Conservation (phyloP, 2,888 invertebrate genomes). For the Coenonympha arcania region DNA sequence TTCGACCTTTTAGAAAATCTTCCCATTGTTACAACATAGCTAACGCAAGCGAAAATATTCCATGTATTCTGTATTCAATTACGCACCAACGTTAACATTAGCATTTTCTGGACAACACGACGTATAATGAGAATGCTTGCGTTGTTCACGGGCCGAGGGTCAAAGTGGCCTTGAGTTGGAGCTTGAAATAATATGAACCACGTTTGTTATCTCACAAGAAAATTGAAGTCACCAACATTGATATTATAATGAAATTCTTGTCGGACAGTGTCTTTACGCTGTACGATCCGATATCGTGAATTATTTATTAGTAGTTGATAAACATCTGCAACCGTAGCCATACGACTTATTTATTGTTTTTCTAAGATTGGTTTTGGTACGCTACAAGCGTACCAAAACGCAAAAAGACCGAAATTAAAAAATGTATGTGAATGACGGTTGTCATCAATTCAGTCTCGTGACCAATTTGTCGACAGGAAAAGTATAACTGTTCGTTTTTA, state of each 20-base stretch:
- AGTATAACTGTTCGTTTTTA: too few relatives aligned
- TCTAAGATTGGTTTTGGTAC: too few relatives aligned
- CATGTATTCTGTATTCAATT: constrained; percentile 1
- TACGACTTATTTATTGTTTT: too few relatives aligned
- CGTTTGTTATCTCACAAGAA: constrained; percentile 59
- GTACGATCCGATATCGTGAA: not conserved
- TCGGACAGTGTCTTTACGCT: constrained; percentile 29
- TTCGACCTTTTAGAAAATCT: not conserved
- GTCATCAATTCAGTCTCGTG: too few relatives aligned
- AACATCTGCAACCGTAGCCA: too few relatives aligned
- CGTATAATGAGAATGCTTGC: constrained; percentile 59
- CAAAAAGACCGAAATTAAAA: too few relatives aligned
- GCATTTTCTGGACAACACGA: constrained; percentile 43
- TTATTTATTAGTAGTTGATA: not conserved
- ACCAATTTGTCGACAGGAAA: too few relatives aligned
- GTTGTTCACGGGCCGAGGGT: constrained; percentile 62
- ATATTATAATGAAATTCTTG: constrained; percentile 68
- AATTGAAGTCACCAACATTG: constrained; percentile 63
- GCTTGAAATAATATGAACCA: constrained; percentile 58
- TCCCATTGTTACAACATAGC: not conserved
- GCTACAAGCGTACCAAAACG: too few relatives aligned
- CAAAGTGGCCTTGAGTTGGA: constrained; percentile 60
- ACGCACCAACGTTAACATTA: constrained; percentile 17
- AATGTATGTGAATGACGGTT: too few relatives aligned
- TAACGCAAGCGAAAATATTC: not conserved